Evolutionary conservation across 2,888 invertebrate species (phyloP), one percentile per base, ranked within the genome.

Genomic region (Metacarcinus magister): DNA sequence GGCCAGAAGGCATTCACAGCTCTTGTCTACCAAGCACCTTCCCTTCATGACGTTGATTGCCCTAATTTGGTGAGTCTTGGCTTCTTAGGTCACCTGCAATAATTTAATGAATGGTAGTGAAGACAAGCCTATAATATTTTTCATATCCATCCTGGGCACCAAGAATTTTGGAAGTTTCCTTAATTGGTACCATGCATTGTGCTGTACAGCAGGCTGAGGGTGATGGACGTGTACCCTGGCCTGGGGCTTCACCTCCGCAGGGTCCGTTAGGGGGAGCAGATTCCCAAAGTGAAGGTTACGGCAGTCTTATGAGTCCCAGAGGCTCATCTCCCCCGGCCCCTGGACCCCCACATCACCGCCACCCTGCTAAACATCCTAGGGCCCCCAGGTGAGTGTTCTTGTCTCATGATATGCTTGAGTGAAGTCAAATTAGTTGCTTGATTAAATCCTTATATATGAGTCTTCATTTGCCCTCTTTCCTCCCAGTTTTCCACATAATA

Each of bases 11-110:
- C 95, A 10, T 97, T 96, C 82, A 95, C 97, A 10, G 95, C 97
- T 43, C 75, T 97, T 16, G 97, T 97, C 32, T 97, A 97, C 90
- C 97, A 97, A 46, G 96, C 97, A 7, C 97, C 97, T 19, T 97
- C 97, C 7, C 93, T 97, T 2, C 95, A 97, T 39, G 96, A 96
- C 46, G 97, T 97, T 43, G 97, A 97, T 48, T 94, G 96, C 44
- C 95, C 96, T 19, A 97, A 96, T 60, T 48, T 87, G 87, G 87
- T 87, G 32, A 87, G 87, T 13, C 87, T 32, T 39, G 32, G 32
- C 13, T 32, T 87, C 32, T 0, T 87, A 87, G 32, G 2, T 87
- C 1, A 28, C 28, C 39, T 39, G 32, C 8, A 87, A 87, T 16
- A 13, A 16, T 75, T 8, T 87, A 16, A 87, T 13, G 39, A 10